phyloP scores from a whole-genome alignment of 2,797 vertebrate species.

The Tapirus indicus region DNA sequence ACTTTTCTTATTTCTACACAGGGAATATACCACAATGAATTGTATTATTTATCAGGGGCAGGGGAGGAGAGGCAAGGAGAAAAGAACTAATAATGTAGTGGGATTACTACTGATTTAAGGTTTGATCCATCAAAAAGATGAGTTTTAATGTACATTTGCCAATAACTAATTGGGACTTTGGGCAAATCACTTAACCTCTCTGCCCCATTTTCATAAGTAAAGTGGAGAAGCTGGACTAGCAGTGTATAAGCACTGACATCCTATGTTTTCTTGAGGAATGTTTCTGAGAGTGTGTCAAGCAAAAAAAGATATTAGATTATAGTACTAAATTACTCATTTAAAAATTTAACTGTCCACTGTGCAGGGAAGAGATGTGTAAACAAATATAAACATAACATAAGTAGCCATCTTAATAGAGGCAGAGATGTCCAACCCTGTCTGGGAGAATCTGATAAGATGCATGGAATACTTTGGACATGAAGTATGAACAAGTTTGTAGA shows the following conservation, averaged over 20 bases:
- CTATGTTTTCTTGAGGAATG: conserved; percentile 17
- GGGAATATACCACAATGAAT: background rate
- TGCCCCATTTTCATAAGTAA: background rate
- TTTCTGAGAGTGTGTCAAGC: background rate
- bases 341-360: background rate
- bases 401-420: background rate
- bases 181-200: background rate
- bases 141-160: background rate
- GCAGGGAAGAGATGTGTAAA: background rate
- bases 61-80: background rate
- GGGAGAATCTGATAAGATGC: background rate
- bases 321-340: background rate
- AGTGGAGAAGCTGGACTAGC: background rate
- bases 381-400: background rate
- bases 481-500: background rate
- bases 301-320: background rate
- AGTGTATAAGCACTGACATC: background rate
- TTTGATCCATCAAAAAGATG: background rate
- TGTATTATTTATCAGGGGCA: background rate
- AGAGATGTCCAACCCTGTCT: background rate
- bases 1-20: background rate
- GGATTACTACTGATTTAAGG: background rate
- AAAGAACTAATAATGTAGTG: background rate
- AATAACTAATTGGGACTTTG: background rate
- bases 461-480: background rate